phyloP scores from a whole-genome alignment of 64 coral and sea anemone species.

The Hydrozoanthus tunicans region DNA sequence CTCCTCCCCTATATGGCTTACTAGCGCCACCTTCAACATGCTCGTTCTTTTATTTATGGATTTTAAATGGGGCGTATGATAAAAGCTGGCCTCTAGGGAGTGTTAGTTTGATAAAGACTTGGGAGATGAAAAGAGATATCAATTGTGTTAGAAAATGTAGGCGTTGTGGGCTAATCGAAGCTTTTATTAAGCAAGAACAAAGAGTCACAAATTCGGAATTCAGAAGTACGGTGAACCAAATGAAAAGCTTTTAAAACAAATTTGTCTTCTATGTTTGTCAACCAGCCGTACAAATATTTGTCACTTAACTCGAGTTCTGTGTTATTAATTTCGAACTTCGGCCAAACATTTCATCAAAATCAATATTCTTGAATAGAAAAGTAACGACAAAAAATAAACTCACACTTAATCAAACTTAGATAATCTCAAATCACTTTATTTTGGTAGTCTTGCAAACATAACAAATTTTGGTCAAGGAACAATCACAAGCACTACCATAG shows the following conservation, averaged over 20 bases:
- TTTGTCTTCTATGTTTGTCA: neutral
- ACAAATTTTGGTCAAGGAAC: no score
- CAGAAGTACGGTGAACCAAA: neutral
- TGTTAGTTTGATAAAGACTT: slow-evolving; percentile 28
- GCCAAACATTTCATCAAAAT: neutral
- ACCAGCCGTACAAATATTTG: no score
- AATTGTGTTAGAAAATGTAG: slow-evolving; percentile 21
- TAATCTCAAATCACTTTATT: neutral
- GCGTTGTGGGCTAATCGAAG: slow-evolving; percentile 15
- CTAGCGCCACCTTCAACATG: slow-evolving; percentile 24
- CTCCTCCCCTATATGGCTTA: slow-evolving; percentile 14
- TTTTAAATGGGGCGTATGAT: neutral
- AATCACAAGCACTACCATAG: no score
- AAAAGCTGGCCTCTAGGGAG: slow-evolving; percentile 45
- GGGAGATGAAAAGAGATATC: slow-evolving; percentile 11
- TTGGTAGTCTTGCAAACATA: neutral
- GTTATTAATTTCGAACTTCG: no score
- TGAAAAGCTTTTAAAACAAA: neutral
- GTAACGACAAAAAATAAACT: neutral
- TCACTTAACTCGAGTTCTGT: no score
- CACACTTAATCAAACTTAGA: neutral
- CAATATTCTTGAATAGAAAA: neutral
- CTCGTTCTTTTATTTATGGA: slow-evolving; percentile 17
- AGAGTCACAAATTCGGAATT: neutral
- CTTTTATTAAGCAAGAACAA: neutral